phyloP scores from a whole-genome alignment of 2,888 invertebrate species.

The Metacarcinus magister region DNA sequence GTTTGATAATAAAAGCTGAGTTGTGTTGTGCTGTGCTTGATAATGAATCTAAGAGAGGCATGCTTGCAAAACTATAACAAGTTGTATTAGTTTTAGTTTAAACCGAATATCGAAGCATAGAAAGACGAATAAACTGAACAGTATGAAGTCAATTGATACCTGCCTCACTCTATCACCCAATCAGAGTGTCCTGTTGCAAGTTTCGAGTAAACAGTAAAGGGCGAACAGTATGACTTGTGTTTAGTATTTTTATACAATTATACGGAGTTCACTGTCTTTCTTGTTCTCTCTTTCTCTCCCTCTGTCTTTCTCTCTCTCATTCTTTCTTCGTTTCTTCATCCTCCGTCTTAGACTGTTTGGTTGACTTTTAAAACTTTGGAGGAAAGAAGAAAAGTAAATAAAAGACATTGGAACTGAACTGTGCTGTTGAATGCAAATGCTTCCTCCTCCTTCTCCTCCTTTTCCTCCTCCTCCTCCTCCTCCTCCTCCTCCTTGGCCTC shows the following conservation, averaged over 20 bases:
- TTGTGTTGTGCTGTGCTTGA: no score
- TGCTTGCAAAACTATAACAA: no score
- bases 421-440: background rate
- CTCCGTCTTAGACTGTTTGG: background rate
- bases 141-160: no score
- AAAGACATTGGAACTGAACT: background rate
- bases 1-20: background rate
- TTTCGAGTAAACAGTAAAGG: background rate
- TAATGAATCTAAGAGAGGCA: no score
- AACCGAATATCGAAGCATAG: no score
- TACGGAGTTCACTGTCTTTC: background rate
- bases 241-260: background rate
- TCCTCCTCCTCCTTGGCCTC: background rate
- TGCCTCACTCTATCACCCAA: no score
- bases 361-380: background rate
- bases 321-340: background rate
- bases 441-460: background rate
- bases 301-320: background rate
- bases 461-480: background rate
- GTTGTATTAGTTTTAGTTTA: no score
- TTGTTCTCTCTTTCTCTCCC: background rate
- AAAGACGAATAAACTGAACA: no score
- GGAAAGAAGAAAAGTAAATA: background rate
- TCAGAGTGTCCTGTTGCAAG: no score
- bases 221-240: background rate